Evolutionary conservation across 2,797 vertebrate species (phyloP).

Genomic region (Pseudochaenichthys georgianus): DNA sequence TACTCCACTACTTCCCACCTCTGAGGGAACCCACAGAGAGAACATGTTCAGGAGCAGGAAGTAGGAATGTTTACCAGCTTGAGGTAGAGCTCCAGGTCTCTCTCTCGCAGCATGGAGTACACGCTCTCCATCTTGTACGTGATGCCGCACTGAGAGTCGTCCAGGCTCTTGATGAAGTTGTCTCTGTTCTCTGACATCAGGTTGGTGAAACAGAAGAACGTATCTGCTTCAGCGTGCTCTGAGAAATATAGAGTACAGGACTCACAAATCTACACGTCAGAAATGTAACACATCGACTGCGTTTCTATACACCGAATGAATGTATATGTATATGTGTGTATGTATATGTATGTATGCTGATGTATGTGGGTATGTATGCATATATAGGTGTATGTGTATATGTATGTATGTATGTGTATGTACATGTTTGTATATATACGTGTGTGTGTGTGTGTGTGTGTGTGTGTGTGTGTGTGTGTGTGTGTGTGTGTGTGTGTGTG

Average conservation of each 20-base stretch:
- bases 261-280: not conserved
- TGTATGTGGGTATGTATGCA: too few species aligned
- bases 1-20: too few species aligned
- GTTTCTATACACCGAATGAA: too few species aligned
- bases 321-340: too few species aligned
- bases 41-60: not conserved
- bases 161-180: constrained; percentile 99
- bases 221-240: constrained; percentile 98
- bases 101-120: constrained; percentile 94
- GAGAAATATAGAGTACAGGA: not conserved
- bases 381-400: too few species aligned
- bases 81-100: constrained; percentile 93
- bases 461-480: too few species aligned
- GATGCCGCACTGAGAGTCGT: constrained; percentile 98
- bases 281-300: too few species aligned
- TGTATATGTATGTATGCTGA: too few species aligned
- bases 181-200: constrained; percentile 99
- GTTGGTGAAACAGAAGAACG: constrained; percentile 98
- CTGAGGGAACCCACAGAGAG: not conserved
- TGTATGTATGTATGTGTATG: too few species aligned
- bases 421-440: too few species aligned
- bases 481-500: too few species aligned
- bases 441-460: too few species aligned
- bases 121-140: constrained; percentile 99
- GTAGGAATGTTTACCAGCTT: constrained; percentile 86